Evolutionary conservation across 2,113 vertebrate species (phyloP), one percentile per base, ranked within the genome.

Genomic region (Rattus rattus): DNA sequence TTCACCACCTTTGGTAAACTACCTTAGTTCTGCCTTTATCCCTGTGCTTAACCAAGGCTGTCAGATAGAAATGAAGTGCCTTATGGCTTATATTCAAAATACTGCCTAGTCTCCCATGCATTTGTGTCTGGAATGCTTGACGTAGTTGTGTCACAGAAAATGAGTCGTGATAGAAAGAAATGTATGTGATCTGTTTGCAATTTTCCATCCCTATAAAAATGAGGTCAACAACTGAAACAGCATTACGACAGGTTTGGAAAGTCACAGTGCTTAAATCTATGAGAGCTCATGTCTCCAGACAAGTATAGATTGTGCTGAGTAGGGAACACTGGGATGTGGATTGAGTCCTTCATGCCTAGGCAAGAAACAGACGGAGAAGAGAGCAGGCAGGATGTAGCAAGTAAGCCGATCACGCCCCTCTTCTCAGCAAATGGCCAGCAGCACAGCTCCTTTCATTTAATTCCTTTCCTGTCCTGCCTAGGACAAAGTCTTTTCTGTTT

Each of bases 391-490:
- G 7, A 49, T 73, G 79, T 70, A 88, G 22, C 47, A 19, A 61
- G 36, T 69, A 76, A 92, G 73, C 54, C n/a, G 56, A 76, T 87
- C 19, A 76, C 59, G 47, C 79, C 75, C 56, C 59, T 8, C 43
- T 9, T 63, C 5, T 95, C 22, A 52, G 70, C 56, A 47, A 93
- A 36, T 83, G 22, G 63, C 56, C 28, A 95, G 63, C 47, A 92
- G 73, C 30, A 89, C 6, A 85, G 10, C 20, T 94, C 33, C 14
- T 96, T 97, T 94, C 91, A 84, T 80, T 96, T 67, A 92, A 80
- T 91, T 39, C 28, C 75, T 92, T 94, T 70, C 61, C 69, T 92
- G 36, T 56, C 67, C 72, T 83, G 80, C 54, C n/a, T 87, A 79
- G 3, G 43, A 90, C 67, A 88, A 91, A 91, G 83, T 95, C 19